Percentiles rank a stretch among this genome's conserved stretches.
Conservation (phyloP, 2,888 invertebrate genomes). For the Dexiosoma caninum region DNA sequence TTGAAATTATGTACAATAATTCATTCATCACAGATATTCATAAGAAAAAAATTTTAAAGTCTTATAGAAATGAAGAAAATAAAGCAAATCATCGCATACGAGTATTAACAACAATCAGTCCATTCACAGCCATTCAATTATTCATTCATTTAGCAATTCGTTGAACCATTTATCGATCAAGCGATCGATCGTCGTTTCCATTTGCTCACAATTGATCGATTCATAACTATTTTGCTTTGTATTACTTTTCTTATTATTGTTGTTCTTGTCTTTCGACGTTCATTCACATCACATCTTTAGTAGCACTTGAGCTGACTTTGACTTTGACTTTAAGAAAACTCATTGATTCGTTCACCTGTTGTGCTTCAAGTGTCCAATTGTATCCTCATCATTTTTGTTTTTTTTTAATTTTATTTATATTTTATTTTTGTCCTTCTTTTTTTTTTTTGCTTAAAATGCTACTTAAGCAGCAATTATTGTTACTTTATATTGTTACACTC, state of each 20-base stretch:
- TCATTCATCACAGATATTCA: constrained; percentile 41
- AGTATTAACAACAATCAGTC: constrained; percentile 20
- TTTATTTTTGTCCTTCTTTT: neutral
- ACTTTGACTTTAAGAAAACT: constrained; percentile 52
- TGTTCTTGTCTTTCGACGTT: constrained; percentile 21
- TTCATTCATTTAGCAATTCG: constrained; percentile 22
- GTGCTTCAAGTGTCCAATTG: constrained; percentile 48
- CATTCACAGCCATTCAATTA: constrained; percentile 29
- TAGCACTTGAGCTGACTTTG: constrained; percentile 35
- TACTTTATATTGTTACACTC: constrained; percentile 59
- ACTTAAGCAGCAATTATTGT: constrained; percentile 61
- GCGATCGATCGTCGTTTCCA: constrained; percentile 29
- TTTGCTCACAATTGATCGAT: constrained; percentile 35
- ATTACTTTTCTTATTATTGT: neutral
- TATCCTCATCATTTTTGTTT: constrained; percentile 42
- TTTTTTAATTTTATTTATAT: neutral
- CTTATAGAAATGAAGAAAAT: neutral
- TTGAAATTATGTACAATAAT: constrained; percentile 16
- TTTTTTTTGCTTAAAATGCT: constrained; percentile 49
- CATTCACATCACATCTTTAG: constrained; percentile 53
- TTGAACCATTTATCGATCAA: constrained; percentile 50
- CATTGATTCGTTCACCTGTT: constrained; percentile 58
- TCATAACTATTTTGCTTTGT: constrained; percentile 43
- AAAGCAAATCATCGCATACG: constrained; percentile 47
- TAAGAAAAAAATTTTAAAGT: neutral